Evolutionary conservation across 1,140 invertebrate genomes (phyloP).

Genomic region (Bombus confusus): DNA sequence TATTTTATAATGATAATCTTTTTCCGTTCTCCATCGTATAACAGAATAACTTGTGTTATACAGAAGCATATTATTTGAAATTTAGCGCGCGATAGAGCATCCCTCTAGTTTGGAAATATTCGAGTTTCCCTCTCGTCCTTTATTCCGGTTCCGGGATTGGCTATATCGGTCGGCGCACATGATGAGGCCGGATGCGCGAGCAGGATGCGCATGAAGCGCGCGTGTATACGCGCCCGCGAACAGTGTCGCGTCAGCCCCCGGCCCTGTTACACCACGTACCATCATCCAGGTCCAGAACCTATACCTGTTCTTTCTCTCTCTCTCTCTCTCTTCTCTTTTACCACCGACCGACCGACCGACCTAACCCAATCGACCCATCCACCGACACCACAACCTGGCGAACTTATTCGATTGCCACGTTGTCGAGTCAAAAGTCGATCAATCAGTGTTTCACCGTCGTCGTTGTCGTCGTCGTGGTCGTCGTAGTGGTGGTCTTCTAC

Average conservation of each 20-base stretch:
- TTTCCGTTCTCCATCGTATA: too few species aligned
- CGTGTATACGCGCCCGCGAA: conserved; percentile 71
- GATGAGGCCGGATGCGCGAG: conserved; percentile 64
- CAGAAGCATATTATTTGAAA: conserved; percentile 15
- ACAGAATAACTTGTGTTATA: too few species aligned
- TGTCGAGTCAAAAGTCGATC: conserved; percentile 65
- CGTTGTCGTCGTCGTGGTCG: conserved; percentile 19
- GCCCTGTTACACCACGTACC: conserved; percentile 80
- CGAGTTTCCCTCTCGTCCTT: conserved; percentile 25
- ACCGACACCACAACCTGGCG: conserved; percentile 50
- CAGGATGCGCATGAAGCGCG: conserved; percentile 71
- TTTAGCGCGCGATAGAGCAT: conserved; percentile 39
- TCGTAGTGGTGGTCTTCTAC: conserved; percentile 51
- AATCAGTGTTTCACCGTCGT: conserved; percentile 55
- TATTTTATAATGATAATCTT: too few species aligned
- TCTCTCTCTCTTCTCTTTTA: conserved; percentile 53
- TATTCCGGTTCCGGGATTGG: conserved; percentile 45
- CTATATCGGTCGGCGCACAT: conserved; percentile 58
- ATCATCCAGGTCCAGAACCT: conserved; percentile 79
- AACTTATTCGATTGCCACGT: conserved; percentile 60
- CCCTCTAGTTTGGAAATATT: background rate
- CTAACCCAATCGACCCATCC: conserved; percentile 59
- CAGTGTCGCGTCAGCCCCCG: conserved; percentile 82
- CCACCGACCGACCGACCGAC: conserved; percentile 56
- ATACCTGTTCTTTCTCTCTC: conserved; percentile 74